Conservation (phyloP, 2,113 vertebrate genomes). For the Bambusicola thoracicus region DNA sequence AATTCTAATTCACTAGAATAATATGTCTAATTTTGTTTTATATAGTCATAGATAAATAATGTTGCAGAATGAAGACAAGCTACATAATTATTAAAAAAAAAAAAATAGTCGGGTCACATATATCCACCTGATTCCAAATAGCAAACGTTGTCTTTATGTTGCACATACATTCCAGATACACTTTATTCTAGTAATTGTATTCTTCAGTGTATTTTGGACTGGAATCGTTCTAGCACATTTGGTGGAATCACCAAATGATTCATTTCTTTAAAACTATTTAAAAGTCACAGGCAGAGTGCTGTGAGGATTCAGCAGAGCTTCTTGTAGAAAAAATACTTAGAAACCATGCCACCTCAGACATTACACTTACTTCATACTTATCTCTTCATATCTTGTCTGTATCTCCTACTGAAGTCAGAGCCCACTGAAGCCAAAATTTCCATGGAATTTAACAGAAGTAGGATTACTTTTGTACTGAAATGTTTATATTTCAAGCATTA, state of each 20-base stretch:
- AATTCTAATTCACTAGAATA: not conserved
- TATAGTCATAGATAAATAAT: not conserved
- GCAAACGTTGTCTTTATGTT: not conserved
- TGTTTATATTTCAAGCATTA: not conserved
- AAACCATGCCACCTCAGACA: not conserved
- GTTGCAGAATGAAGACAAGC: not conserved
- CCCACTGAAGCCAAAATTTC: not conserved
- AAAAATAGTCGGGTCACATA: rapidly evolving
- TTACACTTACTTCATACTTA: not conserved
- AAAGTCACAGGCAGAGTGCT: not conserved
- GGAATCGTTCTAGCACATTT: not conserved
- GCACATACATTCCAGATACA: not conserved
- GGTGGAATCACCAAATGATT: not conserved
- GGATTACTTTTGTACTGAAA: not conserved
- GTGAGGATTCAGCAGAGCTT: not conserved
- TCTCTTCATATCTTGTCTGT: not conserved
- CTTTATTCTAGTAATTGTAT: not conserved
- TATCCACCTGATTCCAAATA: not conserved
- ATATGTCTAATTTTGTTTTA: not conserved
- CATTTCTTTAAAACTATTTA: not conserved
- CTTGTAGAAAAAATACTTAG: not conserved
- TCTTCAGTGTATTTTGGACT: not conserved
- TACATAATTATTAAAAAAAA: not conserved
- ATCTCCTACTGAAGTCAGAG: not conserved
- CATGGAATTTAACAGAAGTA: not conserved